Conservation (phyloP, 2,888 invertebrate species). For the Vesta saturnalis region DNA sequence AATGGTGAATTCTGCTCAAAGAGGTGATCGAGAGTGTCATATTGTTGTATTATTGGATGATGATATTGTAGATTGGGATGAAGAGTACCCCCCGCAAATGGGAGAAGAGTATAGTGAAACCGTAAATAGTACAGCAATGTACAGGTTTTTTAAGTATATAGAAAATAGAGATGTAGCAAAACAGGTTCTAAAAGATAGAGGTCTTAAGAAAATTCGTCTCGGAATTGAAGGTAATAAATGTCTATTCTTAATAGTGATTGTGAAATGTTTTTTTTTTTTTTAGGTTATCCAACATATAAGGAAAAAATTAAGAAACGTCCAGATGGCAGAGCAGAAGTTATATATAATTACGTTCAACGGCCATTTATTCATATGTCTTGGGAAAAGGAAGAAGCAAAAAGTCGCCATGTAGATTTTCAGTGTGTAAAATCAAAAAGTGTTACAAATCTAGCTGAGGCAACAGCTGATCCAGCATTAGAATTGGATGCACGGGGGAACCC, state of each 20-base stretch:
- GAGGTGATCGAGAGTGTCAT: slow-evolving; percentile 98
- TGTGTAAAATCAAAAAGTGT: slow-evolving; percentile 98
- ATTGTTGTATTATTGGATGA: slow-evolving; percentile 96
- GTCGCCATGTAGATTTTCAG: slow-evolving; percentile 98
- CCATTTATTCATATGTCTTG: slow-evolving; percentile 99
- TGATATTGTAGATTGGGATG: slow-evolving; percentile 97
- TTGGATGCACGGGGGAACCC: slow-evolving; percentile 70
- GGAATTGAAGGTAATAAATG: slow-evolving; percentile 84
- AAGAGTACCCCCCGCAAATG: slow-evolving; percentile 99
- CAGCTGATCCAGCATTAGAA: slow-evolving; percentile 85
- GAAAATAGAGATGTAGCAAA: slow-evolving; percentile 99
- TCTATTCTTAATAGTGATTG: slow-evolving; percentile 21
- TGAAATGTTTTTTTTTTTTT: not conserved
- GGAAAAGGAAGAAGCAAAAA: slow-evolving; percentile 99
- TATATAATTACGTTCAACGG: slow-evolving; percentile 99
- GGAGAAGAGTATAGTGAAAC: slow-evolving; percentile 99
- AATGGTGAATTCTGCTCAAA: slow-evolving; percentile 93
- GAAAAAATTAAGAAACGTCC: slow-evolving; percentile 97
- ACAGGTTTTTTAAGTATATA: slow-evolving; percentile 99
- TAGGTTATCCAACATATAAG: slow-evolving; percentile 96
- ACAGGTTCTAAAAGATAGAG: slow-evolving; percentile 97
- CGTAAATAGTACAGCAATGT: slow-evolving; percentile 93
- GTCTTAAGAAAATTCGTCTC: slow-evolving; percentile 96
- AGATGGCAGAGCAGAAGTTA: slow-evolving; percentile 95
- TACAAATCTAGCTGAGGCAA: slow-evolving; percentile 94